These are phyloP conservation scores for Anodontia alba DNA, from an alignment of 2,888 invertebrate species.

Conservation along the genomic window DNA sequence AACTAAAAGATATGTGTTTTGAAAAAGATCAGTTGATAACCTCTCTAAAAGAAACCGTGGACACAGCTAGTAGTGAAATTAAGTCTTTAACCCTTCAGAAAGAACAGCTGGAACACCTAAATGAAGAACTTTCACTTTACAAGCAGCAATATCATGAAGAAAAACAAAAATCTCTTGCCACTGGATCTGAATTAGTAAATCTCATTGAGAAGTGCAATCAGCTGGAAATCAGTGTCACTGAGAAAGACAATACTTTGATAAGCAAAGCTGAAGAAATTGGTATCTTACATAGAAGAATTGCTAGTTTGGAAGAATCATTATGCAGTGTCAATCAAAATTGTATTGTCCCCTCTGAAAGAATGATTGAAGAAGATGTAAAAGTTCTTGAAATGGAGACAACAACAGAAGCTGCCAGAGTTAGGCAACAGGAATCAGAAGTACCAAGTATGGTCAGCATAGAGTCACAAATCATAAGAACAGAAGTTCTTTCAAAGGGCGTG, in stretches of 20 bases:
- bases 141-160: constrained; percentile 37
- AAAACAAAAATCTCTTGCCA: not conserved
- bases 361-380: not conserved
- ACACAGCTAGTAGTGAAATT: constrained; percentile 28
- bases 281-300: not conserved
- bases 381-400: not conserved
- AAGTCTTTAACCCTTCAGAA: not conserved
- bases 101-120: constrained; percentile 2
- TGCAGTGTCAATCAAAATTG: not conserved
- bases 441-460: not conserved
- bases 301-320: not conserved
- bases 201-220: constrained; percentile 9
- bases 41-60: constrained; percentile 46
- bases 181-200: not conserved
- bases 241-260: not conserved
- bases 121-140: constrained; percentile 40
- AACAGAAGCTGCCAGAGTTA: not conserved
- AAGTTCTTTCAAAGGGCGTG: not conserved
- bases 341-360: not conserved
- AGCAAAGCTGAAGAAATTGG: constrained; percentile 2
- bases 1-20: constrained; percentile 51
- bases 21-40: constrained; percentile 47
- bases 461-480: not conserved
- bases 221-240: not conserved
- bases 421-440: not conserved